Conservation (phyloP, 1,140 invertebrate species). For the Andricus grossulariae region DNA sequence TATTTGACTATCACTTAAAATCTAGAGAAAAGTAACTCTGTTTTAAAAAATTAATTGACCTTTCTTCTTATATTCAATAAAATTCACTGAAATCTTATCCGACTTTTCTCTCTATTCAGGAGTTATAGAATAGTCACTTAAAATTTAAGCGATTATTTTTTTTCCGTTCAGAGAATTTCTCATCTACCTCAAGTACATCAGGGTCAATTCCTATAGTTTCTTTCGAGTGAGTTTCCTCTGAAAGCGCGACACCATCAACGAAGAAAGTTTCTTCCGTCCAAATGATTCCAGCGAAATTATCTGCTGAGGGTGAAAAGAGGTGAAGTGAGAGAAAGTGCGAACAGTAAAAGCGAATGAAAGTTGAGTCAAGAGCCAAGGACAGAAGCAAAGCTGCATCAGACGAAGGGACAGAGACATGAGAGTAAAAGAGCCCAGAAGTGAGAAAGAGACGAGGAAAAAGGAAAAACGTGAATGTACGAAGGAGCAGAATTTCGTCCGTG, state of each 20-base stretch:
- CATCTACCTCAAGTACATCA: background rate
- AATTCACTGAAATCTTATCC: too few relatives aligned
- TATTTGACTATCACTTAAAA: too few relatives aligned
- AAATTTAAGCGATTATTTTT: background rate
- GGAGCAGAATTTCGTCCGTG: slow-evolving; percentile 38
- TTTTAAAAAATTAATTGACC: too few relatives aligned
- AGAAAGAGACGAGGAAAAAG: slow-evolving; percentile 1
- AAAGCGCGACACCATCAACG: background rate
- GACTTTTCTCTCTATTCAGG: too few relatives aligned
- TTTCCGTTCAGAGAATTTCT: background rate
- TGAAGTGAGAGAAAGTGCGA: background rate
- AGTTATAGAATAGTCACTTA: too few relatives aligned
- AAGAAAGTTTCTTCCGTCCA: background rate
- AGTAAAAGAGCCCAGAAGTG: background rate
- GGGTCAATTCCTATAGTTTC: too few relatives aligned
- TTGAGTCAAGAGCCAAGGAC: background rate
- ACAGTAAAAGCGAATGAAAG: background rate
- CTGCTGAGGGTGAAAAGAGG: background rate
- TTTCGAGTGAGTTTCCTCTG: too few relatives aligned
- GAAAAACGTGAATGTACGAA: slow-evolving; percentile 35
- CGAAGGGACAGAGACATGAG: background rate
- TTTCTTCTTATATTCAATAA: too few relatives aligned
- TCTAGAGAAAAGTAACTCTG: too few relatives aligned
- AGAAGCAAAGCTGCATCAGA: too few relatives aligned
- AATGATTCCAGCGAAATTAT: background rate